A percentile compares a stretch with the other conserved stretches of the same genome.
phyloP scores from a whole-genome alignment of 2,888 invertebrate species.

The Rhagonycha fulva region DNA sequence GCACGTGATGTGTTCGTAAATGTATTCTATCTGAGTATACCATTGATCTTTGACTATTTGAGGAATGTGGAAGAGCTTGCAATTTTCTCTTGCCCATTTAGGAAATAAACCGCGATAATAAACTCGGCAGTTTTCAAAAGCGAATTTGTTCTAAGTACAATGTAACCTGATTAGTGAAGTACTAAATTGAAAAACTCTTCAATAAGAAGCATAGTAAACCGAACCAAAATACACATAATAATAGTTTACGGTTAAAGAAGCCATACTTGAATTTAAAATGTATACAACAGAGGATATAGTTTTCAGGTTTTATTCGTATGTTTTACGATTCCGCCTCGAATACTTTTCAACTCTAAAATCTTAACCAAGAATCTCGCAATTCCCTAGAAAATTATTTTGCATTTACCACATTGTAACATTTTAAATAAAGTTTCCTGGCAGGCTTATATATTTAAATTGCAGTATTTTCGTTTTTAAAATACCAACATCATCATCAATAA shows the following conservation, averaged over 20 bases:
- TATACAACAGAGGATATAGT: neutral
- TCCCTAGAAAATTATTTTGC: neutral
- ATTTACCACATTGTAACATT: neutral
- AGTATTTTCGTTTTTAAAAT: neutral
- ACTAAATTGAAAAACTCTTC: neutral
- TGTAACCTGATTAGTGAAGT: neutral
- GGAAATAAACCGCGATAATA: neutral
- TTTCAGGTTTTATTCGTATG: neutral
- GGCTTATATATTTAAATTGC: neutral
- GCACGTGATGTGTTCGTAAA: slow-evolving; percentile 1
- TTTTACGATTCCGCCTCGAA: neutral
- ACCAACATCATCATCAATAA: neutral
- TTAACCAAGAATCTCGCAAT: neutral
- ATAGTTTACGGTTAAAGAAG: neutral
- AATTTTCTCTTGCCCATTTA: neutral
- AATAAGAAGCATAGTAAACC: too few relatives aligned
- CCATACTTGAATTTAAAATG: neutral
- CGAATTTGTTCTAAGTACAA: neutral
- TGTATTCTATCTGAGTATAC: slow-evolving; percentile 2
- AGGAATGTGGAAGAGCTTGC: slow-evolving; percentile 7
- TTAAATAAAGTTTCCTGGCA: neutral
- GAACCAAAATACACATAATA: neutral
- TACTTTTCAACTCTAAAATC: neutral
- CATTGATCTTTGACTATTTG: slow-evolving; percentile 12
- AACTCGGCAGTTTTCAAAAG: neutral